Base-by-base conservation (phyloP, 2,113 vertebrate genomes). In the Rhinoderma darwinii region DNA sequence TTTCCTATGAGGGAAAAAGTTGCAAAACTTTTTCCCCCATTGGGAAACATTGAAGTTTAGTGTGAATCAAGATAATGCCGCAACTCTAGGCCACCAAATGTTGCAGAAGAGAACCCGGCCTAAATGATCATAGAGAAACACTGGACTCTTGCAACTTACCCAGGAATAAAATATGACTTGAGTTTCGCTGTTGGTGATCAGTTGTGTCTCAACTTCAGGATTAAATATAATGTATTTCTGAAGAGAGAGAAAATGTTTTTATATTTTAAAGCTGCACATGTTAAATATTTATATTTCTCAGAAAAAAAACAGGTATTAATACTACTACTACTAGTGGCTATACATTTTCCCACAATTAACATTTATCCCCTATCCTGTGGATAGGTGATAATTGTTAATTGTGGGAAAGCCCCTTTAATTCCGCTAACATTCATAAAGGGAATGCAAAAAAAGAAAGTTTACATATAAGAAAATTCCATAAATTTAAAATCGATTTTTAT, bases 161-260 rank as follows among this genome's bases (percentile, higher is more conserved):
- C 92, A 96, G n/a, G 73, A 89, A 88, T 97, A 97, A 92, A 96
- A 96, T 73, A 98, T 86, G 66, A 96, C 91, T 54, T 92, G 94
- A 18, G 88, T 96, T 88, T 90, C 88, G 88, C 96, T 98, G 90
- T 94, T 97, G 93, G 96, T 99, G 89, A 99, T 89, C 81, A 99
- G 88, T 73, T 98, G 96, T 4, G 84, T 90, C 87, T 90, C 90
- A 78, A 97, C 94, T 35, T 88, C 89, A 32, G 95, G 93, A 90
- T 96, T 97, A 91, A 97, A 99, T 89, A 87, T 44, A 0, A 99
- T 88, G 84, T 95, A 93, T 79, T 90, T 92, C 94, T 95, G 91
- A 85, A 94, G 92, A 51, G 79, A 50, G 79, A 87, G 88, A 10
- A 88, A 61, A 66, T 44, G 17, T 41, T 37, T 80, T 50, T 22